Conservation (phyloP, 1,140 invertebrate species). For the Drosophila orena region DNA sequence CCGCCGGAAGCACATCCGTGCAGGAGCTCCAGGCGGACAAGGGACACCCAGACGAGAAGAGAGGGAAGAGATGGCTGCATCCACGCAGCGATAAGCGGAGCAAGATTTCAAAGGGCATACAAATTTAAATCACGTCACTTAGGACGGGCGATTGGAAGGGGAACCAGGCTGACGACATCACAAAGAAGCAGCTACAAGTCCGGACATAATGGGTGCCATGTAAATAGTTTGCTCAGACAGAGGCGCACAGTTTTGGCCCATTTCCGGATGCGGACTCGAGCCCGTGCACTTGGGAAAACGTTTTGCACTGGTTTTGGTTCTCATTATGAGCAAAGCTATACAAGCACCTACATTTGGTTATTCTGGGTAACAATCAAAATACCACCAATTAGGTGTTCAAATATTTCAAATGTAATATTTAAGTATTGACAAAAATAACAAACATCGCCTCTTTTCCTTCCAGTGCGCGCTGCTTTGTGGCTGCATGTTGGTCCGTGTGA, state of each 20-base stretch:
- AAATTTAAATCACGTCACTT: conserved; percentile 82
- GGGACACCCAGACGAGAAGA: no score
- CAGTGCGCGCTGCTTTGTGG: conserved; percentile 15
- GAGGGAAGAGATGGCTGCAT: conserved; percentile 24
- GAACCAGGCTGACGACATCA: conserved; percentile 18
- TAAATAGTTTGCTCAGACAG: conserved; percentile 72
- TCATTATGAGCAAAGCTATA: no score
- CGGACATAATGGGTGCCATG: conserved; percentile 66
- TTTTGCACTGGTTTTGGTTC: no score
- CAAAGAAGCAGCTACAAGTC: conserved; percentile 44
- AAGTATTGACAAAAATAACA: no score
- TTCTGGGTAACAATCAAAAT: no score
- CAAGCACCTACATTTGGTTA: no score
- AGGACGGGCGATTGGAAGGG: conserved; percentile 16
- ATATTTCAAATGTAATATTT: no score
- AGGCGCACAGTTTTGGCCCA: conserved; percentile 15
- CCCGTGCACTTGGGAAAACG: conserved; percentile 4
- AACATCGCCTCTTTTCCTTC: not conserved
- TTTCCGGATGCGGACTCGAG: conserved; percentile 11
- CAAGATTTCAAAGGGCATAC: conserved; percentile 70
- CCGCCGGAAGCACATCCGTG: conserved; percentile 35
- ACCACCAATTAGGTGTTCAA: no score
- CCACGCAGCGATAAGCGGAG: conserved; percentile 40
- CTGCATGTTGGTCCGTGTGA: conserved; percentile 23
- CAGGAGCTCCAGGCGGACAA: conserved; percentile 13